Base-by-base conservation (phyloP, 2,888 invertebrate genomes). In the Steinernema carpocapsae region DNA sequence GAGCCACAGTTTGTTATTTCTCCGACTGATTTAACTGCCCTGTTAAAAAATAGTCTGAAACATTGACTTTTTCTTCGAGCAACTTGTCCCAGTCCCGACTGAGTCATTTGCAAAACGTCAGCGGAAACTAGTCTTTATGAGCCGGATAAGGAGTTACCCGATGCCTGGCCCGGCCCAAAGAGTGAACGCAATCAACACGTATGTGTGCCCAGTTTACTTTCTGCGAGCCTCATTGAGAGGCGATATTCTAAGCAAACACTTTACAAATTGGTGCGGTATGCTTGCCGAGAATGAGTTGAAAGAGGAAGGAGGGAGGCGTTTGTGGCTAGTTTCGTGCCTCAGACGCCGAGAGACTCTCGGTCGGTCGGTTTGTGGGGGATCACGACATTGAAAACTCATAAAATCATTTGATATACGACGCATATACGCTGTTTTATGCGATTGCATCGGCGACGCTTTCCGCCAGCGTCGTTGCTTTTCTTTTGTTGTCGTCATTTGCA, bases 321-420 rank as follows among this genome's bases (percentile, higher is more conserved):
- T 37, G 37, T 10, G 10, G 37, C 37, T 6, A 37, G 37, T 10
- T 3, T 3, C 37, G 3, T 37, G 3, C 37, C 37, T 37, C 37
- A n/a, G n/a, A n/a, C n/a, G n/a, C n/a, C n/a, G n/a, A n/a, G n/a
- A n/a, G n/a, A n/a, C n/a, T n/a, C n/a, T n/a, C n/a, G n/a, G n/a
- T n/a, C n/a, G n/a, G n/a, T n/a, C n/a, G 4, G 37, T 37, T 37
- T 37, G 37, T 37, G 37, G 37, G 37, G 10, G 37, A 37, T 37
- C 37, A 37, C 19, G 48, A 19, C 19, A 17, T 48, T 48, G 48
- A 48, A 48, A 48, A 64, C 12, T 37, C 64, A 32, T 64, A 64
- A 64, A 64, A 64, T 64, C 32, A 64, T 32, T 32, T 64, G 64
- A 64, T 64, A 64, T 64, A 32, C 64, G 64, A 64, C 64, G 32